Evolutionary conservation across 2,797 vertebrate species (phyloP), one percentile per base, ranked within the genome.

Genomic region (Hipposideros larvatus): DNA sequence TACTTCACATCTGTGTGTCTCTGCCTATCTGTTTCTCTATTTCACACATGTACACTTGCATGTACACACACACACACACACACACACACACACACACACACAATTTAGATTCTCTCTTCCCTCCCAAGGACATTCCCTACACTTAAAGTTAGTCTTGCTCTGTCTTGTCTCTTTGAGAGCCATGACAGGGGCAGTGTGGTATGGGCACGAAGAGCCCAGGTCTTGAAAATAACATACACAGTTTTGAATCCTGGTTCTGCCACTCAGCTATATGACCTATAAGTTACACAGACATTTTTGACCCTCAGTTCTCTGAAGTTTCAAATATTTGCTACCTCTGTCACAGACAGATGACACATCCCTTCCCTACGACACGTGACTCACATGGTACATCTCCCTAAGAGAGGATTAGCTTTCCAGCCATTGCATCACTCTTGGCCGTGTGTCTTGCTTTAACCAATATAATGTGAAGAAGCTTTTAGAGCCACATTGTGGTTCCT

Each of bases 281-380:
- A 84, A 96, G 46, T 75, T 41, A 79, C 2, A 79, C 2, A 53
- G 2, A 28, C 26, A 11, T 37, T 83, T 63, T 28, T 51, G 46
- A 91, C n/a, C 15, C 2, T 34, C 34, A 3, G 1, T 91, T 90
- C 28, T 48, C 66, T 75, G 48, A 78, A 34, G 34, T 22, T 77
- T 21, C 26, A 75, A 14, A 6, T 48, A 55, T 66, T 79, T 59
- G 11, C 7, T n/a, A 63, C 0, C 1, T 3, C 3, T 92, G 24
- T 22, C 2, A 71, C 6, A 6, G 2, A 87, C 21, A 82, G 53
- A 65, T 10, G 18, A 46, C 13, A 19, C 53, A 3, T 43, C 13
- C 9, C 28, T 77, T 80, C 8, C 21, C 2, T 43, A 2, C 7
- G 10, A 31, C 22, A 11, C 2, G 0, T 55, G 22, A 3, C 28